Base-by-base conservation (phyloP, 1,140 invertebrate species). In the Calycopis cecrops region DNA sequence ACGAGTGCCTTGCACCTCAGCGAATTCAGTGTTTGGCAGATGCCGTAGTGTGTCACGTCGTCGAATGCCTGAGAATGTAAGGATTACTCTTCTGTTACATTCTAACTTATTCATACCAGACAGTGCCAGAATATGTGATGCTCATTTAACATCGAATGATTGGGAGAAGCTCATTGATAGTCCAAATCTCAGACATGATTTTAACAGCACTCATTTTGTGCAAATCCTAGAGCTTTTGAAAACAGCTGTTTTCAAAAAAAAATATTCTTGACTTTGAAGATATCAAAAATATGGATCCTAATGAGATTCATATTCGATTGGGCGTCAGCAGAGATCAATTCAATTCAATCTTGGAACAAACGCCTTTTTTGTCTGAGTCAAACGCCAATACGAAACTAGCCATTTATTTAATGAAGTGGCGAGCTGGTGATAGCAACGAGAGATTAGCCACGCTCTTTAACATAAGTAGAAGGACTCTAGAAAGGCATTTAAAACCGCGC, bases 351-450 rank as follows among this genome's bases (percentile, higher is more conserved):
- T 37, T 37, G 10, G 35, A 7, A 37, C 35, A 37, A 37, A 37
- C 35, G 35, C 35, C 35, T 37, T 7, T n/a, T 37, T 47, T 47
- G 42, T 47, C 12, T 16, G 42, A 12, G 14, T 47, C 42, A 17
- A 47, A 47, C 42, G 9, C 42, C 4, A 47, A 47, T 14, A 47
- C 42, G 9, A 17, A 17, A 16, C 14, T 47, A 47, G 42, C 42
- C 18, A 47, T 47, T 47, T 47, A 47, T 47, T 47, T 47, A 17
- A 47, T 47, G 42, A 47, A 47, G 42, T 47, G 12, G 42, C 42
- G 18, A 16, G 9, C 9, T 47, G 42, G 42, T 17, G 42, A 47
- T 8, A 47, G 42, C 42, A 47, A 47, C 42, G 42, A 47, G 14
- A 47, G 42, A 47, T n/a, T n/a, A n/a, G 42, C 6, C 3, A 47